Conservation (phyloP, 2,888 invertebrate genomes). For the Gonocerus acuteangulatus region DNA sequence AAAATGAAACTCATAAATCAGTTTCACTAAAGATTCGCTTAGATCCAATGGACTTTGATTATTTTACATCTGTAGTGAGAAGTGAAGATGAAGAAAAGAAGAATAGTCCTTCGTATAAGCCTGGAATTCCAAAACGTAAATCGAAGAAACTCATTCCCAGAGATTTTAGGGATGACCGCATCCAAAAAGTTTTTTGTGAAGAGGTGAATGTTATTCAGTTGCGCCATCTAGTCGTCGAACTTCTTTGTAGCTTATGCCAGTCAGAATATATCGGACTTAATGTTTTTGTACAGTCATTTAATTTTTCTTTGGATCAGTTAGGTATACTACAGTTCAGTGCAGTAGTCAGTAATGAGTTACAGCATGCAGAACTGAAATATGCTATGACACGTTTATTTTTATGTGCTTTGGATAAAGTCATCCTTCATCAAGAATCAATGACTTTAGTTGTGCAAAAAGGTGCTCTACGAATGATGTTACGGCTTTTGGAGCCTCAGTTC, state of each 20-base stretch:
- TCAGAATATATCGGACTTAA: constrained; percentile 14
- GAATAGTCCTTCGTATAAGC: constrained; percentile 31
- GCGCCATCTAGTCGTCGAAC: constrained; percentile 50
- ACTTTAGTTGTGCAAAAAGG: constrained; percentile 53
- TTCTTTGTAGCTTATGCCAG: constrained; percentile 31
- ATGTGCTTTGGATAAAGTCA: constrained; percentile 51
- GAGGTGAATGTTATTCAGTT: constrained; percentile 52
- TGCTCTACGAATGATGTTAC: constrained; percentile 53
- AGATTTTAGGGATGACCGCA: constrained; percentile 50
- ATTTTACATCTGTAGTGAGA: constrained; percentile 50
- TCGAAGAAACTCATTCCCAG: constrained; percentile 45
- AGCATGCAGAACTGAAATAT: constrained; percentile 49
- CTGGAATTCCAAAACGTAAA: constrained; percentile 30
- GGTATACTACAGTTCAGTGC: constrained; percentile 55
- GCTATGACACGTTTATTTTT: constrained; percentile 53
- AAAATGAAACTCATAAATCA: constrained; percentile 50
- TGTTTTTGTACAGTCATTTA: constrained; percentile 41
- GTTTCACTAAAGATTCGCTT: constrained; percentile 50
- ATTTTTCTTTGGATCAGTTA: constrained; percentile 54
- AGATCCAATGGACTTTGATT: constrained; percentile 56
- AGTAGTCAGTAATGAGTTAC: constrained; percentile 40
- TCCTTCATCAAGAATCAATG: constrained; percentile 42
- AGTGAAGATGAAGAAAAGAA: constrained; percentile 45
- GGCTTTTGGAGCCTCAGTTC: constrained; percentile 47
- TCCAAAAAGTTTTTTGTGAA: constrained; percentile 45